Conservation (phyloP, 1,140 invertebrate species). For the Eupristina koningsbergeri region DNA sequence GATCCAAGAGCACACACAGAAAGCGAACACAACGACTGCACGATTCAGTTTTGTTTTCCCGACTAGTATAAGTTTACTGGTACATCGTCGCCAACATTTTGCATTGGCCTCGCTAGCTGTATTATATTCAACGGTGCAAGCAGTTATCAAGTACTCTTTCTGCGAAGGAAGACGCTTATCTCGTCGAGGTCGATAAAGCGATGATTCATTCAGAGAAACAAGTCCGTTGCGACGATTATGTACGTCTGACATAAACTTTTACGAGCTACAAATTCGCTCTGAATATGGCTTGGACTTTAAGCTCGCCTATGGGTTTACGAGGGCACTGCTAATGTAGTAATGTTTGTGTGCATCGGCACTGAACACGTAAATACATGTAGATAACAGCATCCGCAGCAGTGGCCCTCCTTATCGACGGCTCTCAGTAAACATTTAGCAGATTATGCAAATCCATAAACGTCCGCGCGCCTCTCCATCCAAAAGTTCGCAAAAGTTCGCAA, state of each 20-base stretch:
- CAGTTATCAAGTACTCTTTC: not conserved
- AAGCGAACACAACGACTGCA: not conserved
- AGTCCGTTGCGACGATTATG: not conserved
- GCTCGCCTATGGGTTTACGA: not conserved
- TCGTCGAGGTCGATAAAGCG: not conserved
- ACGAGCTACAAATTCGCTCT: not conserved
- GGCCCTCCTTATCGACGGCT: constrained; percentile 3
- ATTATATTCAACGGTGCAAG: not conserved
- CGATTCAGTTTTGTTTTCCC: constrained; percentile 11
- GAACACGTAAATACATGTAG: not conserved
- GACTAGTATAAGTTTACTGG: not conserved
- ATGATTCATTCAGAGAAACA: not conserved
- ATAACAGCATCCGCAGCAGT: not conserved
- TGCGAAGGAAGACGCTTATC: not conserved
- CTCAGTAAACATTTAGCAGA: not conserved
- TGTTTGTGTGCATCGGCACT: constrained; percentile 3
- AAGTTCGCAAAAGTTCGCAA: too few relatives aligned
- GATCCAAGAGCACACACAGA: not conserved
- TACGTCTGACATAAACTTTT: constrained; percentile 1
- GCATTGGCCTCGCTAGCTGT: not conserved
- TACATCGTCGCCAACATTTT: not conserved
- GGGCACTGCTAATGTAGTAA: not conserved
- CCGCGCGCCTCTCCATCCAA: too few relatives aligned
- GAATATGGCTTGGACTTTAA: not conserved
- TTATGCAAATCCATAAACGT: too few relatives aligned